A percentile compares a stretch with the other conserved stretches of the same genome.
phyloP scores from a whole-genome alignment of 2,888 invertebrate species.

The Microchrysa polita region DNA sequence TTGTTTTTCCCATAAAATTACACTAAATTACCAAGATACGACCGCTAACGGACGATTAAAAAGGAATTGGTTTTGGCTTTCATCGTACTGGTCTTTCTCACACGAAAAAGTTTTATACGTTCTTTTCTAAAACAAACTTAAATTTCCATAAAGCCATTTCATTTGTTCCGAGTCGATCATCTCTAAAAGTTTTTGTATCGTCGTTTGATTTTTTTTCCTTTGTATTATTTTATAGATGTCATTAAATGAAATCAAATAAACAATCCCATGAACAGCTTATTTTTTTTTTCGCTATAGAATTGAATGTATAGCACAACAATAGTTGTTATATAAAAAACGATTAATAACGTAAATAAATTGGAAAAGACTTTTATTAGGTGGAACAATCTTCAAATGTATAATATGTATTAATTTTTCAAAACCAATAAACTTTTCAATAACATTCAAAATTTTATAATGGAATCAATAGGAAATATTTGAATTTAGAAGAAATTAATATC shows the following conservation, averaged over 20 bases:
- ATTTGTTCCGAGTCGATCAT: not conserved
- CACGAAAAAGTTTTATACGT: not conserved
- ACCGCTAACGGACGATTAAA: not conserved
- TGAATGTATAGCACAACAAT: too few species aligned
- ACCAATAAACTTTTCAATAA: too few species aligned
- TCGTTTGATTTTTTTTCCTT: not conserved
- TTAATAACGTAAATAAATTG: too few species aligned
- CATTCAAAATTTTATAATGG: too few species aligned
- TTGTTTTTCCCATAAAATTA: conserved; percentile 17
- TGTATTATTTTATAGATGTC: not conserved
- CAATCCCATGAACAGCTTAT: too few species aligned
- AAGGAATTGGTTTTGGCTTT: not conserved
- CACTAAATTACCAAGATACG: conserved; percentile 18
- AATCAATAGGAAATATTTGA: too few species aligned
- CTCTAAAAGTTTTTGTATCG: not conserved
- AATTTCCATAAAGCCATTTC: conserved; percentile 3
- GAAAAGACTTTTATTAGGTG: too few species aligned
- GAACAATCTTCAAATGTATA: too few species aligned
- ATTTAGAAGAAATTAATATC: too few species aligned
- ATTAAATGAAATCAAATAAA: conserved; percentile 13
- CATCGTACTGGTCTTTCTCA: not conserved
- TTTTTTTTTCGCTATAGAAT: too few species aligned
- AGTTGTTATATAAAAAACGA: too few species aligned
- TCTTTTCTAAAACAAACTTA: not conserved
- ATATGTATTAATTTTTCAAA: too few species aligned